Conservation (phyloP, 2,113 vertebrate species). For the Arizona elegans region DNA sequence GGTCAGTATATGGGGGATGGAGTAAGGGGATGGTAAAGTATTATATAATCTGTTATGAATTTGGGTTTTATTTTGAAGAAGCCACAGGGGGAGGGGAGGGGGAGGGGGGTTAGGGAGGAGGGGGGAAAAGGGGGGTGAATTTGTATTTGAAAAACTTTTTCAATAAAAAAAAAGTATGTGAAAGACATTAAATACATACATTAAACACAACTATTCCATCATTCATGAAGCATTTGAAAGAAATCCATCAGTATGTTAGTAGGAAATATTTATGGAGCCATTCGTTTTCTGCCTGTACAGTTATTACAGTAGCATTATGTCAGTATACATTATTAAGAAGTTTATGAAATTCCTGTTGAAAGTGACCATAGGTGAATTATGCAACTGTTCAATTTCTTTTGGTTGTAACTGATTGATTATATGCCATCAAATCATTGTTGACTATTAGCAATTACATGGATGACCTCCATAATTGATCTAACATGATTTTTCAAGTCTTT, state of each 20-base stretch:
- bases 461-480: not conserved
- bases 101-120: no score
- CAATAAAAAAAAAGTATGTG: no score
- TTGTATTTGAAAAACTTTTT: no score
- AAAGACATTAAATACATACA: not conserved
- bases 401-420: not conserved
- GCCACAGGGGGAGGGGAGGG: no score
- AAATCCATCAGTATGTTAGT: not conserved
- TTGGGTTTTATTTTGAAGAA: no score
- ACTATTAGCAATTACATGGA: not conserved
- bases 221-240: not conserved
- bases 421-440: not conserved
- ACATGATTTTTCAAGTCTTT: not conserved
- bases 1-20: no score
- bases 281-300: not conserved
- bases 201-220: not conserved
- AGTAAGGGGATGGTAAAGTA: no score
- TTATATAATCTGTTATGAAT: no score
- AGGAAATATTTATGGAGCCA: not conserved
- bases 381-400: not conserved
- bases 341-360: not conserved
- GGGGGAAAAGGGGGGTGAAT: no score
- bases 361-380: not conserved
- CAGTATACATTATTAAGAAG: not conserved
- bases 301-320: not conserved